Conservation (phyloP, 2,797 vertebrate species). For the Hemibagrus guttatus region DNA sequence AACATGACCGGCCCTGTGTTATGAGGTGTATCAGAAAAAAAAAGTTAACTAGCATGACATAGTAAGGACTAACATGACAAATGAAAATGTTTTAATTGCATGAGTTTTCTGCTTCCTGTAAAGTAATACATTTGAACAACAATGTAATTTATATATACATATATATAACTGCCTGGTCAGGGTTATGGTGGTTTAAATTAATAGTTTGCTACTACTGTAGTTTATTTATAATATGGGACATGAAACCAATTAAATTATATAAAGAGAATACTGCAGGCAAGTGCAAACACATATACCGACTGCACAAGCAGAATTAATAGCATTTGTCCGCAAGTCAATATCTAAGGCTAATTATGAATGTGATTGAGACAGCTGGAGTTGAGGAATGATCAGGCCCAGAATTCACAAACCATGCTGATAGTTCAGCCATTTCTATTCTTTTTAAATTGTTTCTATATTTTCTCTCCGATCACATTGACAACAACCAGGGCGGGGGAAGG, state of each 20-base stretch:
- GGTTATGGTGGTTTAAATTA: not conserved
- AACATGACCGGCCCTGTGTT: not conserved
- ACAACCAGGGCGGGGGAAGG: not conserved
- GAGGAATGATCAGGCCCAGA: not conserved
- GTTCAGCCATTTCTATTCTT: not conserved
- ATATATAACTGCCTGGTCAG: not conserved
- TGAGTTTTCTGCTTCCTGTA: not conserved
- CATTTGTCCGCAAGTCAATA: not conserved
- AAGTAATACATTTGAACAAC: constrained; percentile 14
- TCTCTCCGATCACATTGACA: not conserved
- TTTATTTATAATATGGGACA: not conserved
- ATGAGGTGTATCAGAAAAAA: not conserved
- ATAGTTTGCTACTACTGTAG: too few relatives aligned
- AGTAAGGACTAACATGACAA: not conserved
- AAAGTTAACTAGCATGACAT: not conserved
- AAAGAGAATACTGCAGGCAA: not conserved
- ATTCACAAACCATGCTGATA: not conserved
- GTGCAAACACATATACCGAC: not conserved
- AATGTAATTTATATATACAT: not conserved
- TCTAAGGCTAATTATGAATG: not conserved
- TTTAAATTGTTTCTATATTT: not conserved
- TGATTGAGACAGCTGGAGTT: not conserved
- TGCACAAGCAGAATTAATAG: not conserved
- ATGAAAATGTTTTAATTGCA: not conserved
- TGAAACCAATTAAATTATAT: not conserved